A percentile compares a stretch with the other conserved stretches of the same genome.
phyloP scores from a whole-genome alignment of 2,888 invertebrate species.

The Mycalesis mineus region DNA sequence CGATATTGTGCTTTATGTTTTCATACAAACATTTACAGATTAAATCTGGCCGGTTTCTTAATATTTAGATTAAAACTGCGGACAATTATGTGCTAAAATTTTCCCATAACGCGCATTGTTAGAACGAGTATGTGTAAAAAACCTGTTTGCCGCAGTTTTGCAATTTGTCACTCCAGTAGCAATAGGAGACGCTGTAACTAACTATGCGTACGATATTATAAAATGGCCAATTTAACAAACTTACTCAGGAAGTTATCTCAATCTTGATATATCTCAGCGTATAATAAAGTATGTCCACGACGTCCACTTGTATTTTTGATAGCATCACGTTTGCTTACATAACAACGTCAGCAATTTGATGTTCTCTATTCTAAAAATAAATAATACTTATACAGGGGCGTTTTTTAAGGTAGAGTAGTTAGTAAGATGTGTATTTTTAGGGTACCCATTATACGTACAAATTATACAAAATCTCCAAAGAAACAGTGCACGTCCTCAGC shows the following conservation, averaged over 20 bases:
- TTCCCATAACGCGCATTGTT: slow-evolving; percentile 66
- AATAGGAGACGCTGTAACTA: no score
- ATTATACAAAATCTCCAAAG: no score
- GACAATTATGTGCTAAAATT: slow-evolving; percentile 52
- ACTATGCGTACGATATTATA: neutral
- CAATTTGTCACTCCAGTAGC: slow-evolving; percentile 39
- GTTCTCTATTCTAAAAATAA: neutral
- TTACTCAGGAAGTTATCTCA: neutral
- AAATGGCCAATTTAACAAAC: slow-evolving; percentile 9
- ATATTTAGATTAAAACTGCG: slow-evolving; percentile 52
- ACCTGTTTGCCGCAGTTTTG: slow-evolving; percentile 53
- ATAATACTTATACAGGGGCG: no score
- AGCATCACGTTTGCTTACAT: neutral
- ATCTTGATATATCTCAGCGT: neutral
- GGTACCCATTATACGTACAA: no score
- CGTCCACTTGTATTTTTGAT: neutral
- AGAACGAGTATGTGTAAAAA: slow-evolving; percentile 54
- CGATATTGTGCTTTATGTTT: slow-evolving; percentile 5
- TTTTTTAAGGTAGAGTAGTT: no score
- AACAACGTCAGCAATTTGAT: neutral
- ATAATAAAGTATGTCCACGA: neutral
- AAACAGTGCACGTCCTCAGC: no score
- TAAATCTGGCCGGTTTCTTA: slow-evolving; percentile 41
- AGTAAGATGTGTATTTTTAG: no score
- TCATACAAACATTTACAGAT: slow-evolving; percentile 18